Conservation (phyloP, 2,113 vertebrate genomes). For the Neopipo cinnamomea region DNA sequence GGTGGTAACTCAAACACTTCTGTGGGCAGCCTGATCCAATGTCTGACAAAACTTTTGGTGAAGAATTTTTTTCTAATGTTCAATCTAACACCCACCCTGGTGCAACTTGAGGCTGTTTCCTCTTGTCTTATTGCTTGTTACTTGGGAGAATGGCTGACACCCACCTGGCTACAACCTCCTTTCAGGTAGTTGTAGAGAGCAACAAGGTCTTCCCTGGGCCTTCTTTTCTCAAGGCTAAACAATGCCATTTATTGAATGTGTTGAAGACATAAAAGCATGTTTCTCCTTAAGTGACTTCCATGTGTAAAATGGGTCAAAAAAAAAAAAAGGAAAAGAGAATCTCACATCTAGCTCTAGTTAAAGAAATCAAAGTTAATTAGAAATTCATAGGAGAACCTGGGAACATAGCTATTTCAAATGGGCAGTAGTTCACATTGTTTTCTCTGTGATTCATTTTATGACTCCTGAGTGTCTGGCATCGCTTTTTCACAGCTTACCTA, state of each 20-base stretch:
- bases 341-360: background rate
- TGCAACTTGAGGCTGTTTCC: background rate
- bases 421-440: background rate
- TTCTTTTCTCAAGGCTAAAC: background rate
- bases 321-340: background rate
- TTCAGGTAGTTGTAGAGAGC: background rate
- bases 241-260: background rate
- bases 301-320: background rate
- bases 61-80: background rate
- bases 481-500: background rate
- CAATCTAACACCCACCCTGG: rapidly evolving
- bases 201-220: background rate
- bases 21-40: background rate
- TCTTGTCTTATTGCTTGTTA: background rate
- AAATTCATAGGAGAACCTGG: background rate
- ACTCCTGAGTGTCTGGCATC: background rate
- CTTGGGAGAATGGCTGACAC: background rate
- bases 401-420: background rate
- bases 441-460: background rate
- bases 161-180: background rate
- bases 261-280: background rate
- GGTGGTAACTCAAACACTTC: background rate
- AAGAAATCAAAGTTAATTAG: background rate
- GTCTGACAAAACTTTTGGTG: background rate
- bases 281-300: background rate